Evolutionary conservation across 1,140 invertebrate genomes (phyloP).

Genomic region (Fopius arisanus): DNA sequence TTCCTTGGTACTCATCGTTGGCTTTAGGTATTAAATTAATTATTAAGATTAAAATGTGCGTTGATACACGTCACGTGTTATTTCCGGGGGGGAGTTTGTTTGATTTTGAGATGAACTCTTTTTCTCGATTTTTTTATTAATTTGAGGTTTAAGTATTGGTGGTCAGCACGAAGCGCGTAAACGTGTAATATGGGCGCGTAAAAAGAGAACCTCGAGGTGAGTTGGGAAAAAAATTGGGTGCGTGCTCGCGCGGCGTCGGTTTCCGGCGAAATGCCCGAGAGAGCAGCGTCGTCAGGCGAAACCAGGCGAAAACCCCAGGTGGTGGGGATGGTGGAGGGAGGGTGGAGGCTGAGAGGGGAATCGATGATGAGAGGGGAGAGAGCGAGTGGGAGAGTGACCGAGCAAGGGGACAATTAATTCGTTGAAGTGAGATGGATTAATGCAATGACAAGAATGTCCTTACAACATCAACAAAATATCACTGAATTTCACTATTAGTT

Average conservation of each 20-base stretch:
- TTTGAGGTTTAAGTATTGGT: slow-evolving; percentile 10
- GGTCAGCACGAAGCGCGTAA: slow-evolving; percentile 15
- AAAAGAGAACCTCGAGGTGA: slow-evolving; percentile 21
- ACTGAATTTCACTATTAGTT: no score
- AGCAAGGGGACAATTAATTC: background rate
- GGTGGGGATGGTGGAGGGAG: slow-evolving; percentile 15
- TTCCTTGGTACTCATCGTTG: slow-evolving; percentile 80
- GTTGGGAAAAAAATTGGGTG: slow-evolving; percentile 30
- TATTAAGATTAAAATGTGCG: slow-evolving; percentile 14
- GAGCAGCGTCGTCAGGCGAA: slow-evolving; percentile 59
- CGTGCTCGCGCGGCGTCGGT: slow-evolving; percentile 61
- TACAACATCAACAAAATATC: no score
- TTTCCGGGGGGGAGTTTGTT: no score
- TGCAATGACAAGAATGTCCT: slow-evolving; percentile 5
- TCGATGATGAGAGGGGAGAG: background rate
- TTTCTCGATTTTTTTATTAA: background rate
- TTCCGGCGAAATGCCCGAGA: slow-evolving; percentile 64
- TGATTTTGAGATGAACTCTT: no score
- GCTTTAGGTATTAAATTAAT: background rate
- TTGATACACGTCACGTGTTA: background rate
- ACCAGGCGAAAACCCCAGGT: slow-evolving; percentile 33
- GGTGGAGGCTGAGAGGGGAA: background rate
- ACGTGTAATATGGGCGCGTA: slow-evolving; percentile 37
- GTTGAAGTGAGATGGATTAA: background rate
- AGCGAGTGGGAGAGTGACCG: slow-evolving; percentile 27